Evolutionary conservation across 2,797 vertebrate genomes (phyloP), one percentile per base, ranked within the genome.

Genomic region (Prunella strophiata): DNA sequence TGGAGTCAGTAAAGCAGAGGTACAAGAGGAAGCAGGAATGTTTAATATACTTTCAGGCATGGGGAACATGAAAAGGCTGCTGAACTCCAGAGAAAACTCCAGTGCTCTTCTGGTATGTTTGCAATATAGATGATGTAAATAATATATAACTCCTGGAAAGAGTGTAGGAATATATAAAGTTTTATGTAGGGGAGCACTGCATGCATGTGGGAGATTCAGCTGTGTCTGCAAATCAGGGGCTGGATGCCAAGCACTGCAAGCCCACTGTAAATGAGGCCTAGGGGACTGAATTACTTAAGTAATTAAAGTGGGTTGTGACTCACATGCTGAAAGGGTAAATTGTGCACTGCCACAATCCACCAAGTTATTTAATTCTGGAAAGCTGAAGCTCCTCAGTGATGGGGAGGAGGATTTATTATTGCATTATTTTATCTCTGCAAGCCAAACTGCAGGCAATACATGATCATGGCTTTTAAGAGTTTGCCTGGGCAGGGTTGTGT

Each of bases 101-200:
- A 50, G 30, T 23, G 43, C 7, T 13, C 30, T 67, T 91, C 77
- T 94, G 83, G 59, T 25, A 76, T 58, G 70, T 90, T 91, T 96
- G 94, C 77, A 90, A 65, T 90, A 93, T 16, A 59, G 65, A 85
- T 45, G 71, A 78, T 54, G 36, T 94, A 95, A 96, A 92, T 91
- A 92, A 95, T 87, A 77, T 42, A 88, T 82, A 67, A 86, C 81
- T 92, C 34, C 75, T 95, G 94, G 83, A 95, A 94, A 66, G 61
- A 74, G 30, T 13, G 18, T 36, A 93, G 74, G 68, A 86, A 87
- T 77, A 90, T 63, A 88, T 82, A 13, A 93, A 82, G 26, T 86
- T 96, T 96, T 90, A 89, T 76, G 65, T 50, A 65, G 63, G 62
- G 32, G 72, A 96, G 50, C 57, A 40, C 34, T 66, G 85, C 85